Evolutionary conservation across 2,797 vertebrate species (phyloP).

Genomic region (Myiothlypis coronata): DNA sequence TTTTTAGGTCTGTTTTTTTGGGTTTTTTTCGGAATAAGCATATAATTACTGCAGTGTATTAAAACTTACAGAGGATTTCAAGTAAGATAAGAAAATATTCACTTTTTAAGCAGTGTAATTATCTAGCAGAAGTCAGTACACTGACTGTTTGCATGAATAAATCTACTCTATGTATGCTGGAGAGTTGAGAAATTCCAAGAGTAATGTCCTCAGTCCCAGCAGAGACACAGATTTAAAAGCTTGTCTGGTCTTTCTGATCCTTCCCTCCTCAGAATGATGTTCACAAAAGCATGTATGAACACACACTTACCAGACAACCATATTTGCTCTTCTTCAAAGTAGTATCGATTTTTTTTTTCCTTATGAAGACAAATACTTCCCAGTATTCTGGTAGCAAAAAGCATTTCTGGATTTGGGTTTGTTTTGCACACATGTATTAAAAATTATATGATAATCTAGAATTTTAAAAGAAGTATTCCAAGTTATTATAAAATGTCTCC

Average conservation of each 20-base stretch:
- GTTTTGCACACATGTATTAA: background rate
- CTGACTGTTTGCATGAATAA: background rate
- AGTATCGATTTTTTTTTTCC: background rate
- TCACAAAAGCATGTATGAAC: background rate
- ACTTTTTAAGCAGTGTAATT: background rate
- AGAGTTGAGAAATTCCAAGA: background rate
- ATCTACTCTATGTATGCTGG: background rate
- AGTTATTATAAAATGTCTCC: background rate
- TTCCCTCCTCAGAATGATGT: background rate
- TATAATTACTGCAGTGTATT: background rate
- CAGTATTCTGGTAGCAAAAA: background rate
- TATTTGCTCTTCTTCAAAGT: background rate
- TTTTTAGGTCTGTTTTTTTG: background rate
- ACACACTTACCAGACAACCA: background rate
- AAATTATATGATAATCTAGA: background rate
- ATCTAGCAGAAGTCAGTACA: background rate
- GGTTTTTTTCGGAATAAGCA: background rate
- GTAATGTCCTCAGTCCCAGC: background rate
- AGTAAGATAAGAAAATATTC: background rate
- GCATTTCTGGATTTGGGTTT: background rate
- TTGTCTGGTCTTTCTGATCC: background rate
- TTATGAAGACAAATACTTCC: background rate
- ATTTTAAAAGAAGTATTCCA: background rate
- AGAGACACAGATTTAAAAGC: background rate
- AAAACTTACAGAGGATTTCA: background rate